Evolutionary conservation across 2,888 invertebrate genomes (phyloP), one percentile per base, ranked within the genome.

Genomic region (Luperina nickerlii): DNA sequence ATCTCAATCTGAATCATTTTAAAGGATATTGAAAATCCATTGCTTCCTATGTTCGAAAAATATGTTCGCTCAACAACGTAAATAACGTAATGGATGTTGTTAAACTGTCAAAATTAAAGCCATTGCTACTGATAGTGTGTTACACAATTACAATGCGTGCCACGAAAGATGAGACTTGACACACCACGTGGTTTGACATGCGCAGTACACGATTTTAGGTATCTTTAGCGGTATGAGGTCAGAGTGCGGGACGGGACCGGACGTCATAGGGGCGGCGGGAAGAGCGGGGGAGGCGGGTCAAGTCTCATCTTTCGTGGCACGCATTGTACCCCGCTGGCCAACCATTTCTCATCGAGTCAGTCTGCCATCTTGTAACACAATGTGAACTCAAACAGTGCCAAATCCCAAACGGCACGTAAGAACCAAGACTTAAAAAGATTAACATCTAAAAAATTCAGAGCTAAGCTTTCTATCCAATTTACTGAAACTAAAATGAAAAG

Each of bases 381-480:
- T 73, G 51, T 57, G 48, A 48, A 73, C 62, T 75, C 42, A 71
- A 87, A 83, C 68, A 74, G n/a, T 20, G n/a, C n/a, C 60, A 76
- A 76, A 38, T 76, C 78, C 79, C 72, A 74, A 78, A 78, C 11
- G 72, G 4, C 38, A 62, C 67, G 18, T 66, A 69, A 72, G 62
- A 78, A 63, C 42, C 11, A 48, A 76, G 24, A 51, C 69, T 48
- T 72, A 45, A 81, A 79, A 27, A 78, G 74, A 82, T 89, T 82
- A 81, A 72, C 11, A 70, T 51, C 67, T 81, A 48, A 87, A 87
- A 72, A 74, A 82, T 76, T 82, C 69, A 82, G 32, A 51, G 51
- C 54, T 67, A 73, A 81, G 38, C 45, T 77, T 69, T 66, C 67
- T 27, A 42, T 27, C 13, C 74, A 68, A 83, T 79, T 80, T 76